These are phyloP conservation scores for Petrocephalus zakoni DNA, from an alignment of 2,113 vertebrate species.

Conservation along the genomic window DNA sequence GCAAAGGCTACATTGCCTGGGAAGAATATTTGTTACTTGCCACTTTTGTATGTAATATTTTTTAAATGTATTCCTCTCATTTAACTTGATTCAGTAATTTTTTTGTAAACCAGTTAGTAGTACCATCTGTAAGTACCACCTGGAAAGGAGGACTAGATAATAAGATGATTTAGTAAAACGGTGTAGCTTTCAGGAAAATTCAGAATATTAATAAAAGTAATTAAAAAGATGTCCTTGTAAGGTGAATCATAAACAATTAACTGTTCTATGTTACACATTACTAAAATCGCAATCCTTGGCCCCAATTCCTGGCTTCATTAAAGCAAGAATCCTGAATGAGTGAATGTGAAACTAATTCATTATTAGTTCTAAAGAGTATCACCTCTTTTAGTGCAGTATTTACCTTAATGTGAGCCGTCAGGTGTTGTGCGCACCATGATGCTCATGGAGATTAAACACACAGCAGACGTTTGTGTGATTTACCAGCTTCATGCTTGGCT, in stretches of 20 bases:
- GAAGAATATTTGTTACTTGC: background rate
- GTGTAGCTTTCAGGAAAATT: background rate
- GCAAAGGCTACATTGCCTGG: background rate
- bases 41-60: background rate
- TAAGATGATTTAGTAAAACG: background rate
- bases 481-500: background rate
- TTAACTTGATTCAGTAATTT: background rate
- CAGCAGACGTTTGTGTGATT: background rate
- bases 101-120: background rate
- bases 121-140: background rate
- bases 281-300: background rate
- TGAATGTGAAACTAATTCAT: background rate
- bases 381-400: background rate
- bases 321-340: background rate
- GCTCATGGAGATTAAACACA: background rate
- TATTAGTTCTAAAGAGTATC: background rate
- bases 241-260: background rate
- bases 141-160: background rate
- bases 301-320: background rate
- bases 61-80: background rate
- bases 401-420: background rate
- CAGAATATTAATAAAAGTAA: background rate
- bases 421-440: background rate
- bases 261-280: background rate
- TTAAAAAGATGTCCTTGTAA: background rate